Evolutionary conservation across 2,113 vertebrate species (phyloP), one percentile per base, ranked within the genome.

Genomic region (Hypomesus transpacificus): DNA sequence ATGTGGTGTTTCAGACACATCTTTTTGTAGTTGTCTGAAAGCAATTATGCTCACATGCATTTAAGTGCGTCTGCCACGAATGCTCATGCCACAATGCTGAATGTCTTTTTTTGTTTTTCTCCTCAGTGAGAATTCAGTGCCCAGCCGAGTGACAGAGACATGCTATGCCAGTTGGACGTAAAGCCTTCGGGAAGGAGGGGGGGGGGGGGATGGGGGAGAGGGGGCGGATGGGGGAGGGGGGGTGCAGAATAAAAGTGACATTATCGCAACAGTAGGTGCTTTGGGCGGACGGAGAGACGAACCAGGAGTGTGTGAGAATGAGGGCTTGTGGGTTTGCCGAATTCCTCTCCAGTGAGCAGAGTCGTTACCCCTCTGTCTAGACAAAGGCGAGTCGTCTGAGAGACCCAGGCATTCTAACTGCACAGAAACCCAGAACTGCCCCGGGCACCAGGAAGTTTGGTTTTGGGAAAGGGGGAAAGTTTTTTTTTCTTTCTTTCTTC

Each of bases 321-420:
- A 82, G 73, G 68, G 79, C 57, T 78, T 79, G 79, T 87, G 85
- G 82, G 76, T 84, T 88, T 77, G 74, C 74, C 70, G 68, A 84
- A 91, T 90, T 90, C 87, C 84, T 88, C 76, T 87, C 80, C 74
- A 69, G 79, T 91, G 86, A 91, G 89, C 78, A 22, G 79, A 69
- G 83, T 78, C 65, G 78, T 81, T 83, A 78, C 86, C 86, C 85
- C 81, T 82, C 79, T 82, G 85, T 89, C 83, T 89, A 90, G 89
- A 91, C 89, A 84, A 46, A 87, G 86, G 84, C 81, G 77, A 77
- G 86, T 84, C 87, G 82, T 87, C 78, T 70, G 73, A 79, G 83
- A 87, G 83, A 84, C 75, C 75, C 68, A 6, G 70, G 76, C 77
- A 77, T 70, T 51, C 14, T 11, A 18, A 22, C 7, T 51, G 39